phyloP scores from a whole-genome alignment of 2,888 invertebrate genomes.

The Archips crataeganus region DNA sequence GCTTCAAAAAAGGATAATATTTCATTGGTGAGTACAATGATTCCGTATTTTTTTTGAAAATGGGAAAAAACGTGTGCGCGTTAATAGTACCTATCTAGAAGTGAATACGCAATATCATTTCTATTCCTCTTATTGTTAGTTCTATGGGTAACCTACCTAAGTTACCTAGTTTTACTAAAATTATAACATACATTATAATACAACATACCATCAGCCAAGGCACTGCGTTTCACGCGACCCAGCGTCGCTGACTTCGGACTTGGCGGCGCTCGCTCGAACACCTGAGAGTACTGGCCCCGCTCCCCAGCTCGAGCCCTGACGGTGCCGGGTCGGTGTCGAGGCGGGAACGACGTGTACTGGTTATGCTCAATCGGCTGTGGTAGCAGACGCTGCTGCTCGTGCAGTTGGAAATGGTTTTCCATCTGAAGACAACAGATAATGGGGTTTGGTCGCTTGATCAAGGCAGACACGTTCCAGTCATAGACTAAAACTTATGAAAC shows the following conservation, averaged over 20 bases:
- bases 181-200: not conserved
- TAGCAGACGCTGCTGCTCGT: constrained; percentile 79
- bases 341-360: constrained; percentile 81
- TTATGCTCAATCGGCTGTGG: constrained; percentile 77
- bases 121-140: no score
- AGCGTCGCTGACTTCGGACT: constrained; percentile 82
- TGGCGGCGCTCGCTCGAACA: constrained; percentile 85
- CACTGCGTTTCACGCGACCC: constrained; percentile 74
- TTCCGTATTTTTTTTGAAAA: no score
- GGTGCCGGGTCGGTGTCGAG: constrained; percentile 69
- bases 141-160: no score
- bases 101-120: no score
- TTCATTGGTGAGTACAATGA: no score
- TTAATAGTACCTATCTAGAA: no score
- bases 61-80: no score
- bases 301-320: constrained; percentile 77
- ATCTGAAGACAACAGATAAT: constrained; percentile 59
- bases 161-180: no score
- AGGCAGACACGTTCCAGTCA: no score
- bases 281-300: constrained; percentile 81
- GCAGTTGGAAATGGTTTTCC: constrained; percentile 81
- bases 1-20: no score
- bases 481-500: no score
- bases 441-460: not conserved
- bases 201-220: constrained; percentile 69